A percentile compares a stretch with the other conserved stretches of the same genome.
phyloP scores from a whole-genome alignment of 2,113 vertebrate species.

The Corythornis cristatus region DNA sequence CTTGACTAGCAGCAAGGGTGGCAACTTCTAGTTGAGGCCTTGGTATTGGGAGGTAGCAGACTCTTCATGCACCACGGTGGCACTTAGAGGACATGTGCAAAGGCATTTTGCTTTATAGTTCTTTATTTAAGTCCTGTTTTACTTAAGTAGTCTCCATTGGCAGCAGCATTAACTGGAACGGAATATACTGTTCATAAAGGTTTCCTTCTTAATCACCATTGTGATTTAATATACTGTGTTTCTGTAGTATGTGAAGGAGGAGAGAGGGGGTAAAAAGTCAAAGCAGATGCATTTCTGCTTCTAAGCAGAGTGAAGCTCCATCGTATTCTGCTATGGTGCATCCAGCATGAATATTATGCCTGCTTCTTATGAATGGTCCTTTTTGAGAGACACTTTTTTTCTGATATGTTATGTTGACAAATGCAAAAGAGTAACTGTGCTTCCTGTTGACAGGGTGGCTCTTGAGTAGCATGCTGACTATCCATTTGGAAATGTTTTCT shows the following conservation, averaged over 20 bases:
- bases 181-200: neutral
- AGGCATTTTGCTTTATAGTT: neutral
- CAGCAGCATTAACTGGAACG: neutral
- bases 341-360: neutral
- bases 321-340: neutral
- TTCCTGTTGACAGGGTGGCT: neutral
- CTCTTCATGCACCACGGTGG: neutral
- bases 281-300: neutral
- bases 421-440: neutral
- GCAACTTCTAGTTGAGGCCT: neutral
- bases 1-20: neutral
- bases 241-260: neutral
- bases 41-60: neutral
- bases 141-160: neutral
- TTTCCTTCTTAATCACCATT: neutral
- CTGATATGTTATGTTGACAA: neutral
- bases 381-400: neutral
- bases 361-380: neutral
- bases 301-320: neutral
- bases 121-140: constrained; percentile 1
- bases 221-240: neutral
- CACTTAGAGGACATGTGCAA: neutral
- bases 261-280: neutral
- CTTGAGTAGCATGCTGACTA: neutral
- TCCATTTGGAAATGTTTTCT: neutral